These are phyloP conservation scores for Anagrus nilaparvatae DNA, from an alignment of 1,140 invertebrate genomes.

Conservation along the genomic window DNA sequence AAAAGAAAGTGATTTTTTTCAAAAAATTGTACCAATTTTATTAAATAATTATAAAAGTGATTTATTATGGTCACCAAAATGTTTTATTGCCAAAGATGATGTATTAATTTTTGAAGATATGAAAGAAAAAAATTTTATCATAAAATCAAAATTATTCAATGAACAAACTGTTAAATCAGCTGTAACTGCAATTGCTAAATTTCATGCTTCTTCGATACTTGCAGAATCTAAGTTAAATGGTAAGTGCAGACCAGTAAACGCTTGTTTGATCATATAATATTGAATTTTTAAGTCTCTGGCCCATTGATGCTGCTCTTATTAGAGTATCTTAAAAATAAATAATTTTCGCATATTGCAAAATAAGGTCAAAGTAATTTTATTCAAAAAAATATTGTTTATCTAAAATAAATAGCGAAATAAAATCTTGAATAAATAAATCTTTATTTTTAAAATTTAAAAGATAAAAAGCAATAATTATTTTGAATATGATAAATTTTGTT, in stretches of 20 bases:
- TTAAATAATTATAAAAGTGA: slow-evolving; percentile 22
- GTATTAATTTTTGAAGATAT: slow-evolving; percentile 41
- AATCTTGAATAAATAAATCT: no score
- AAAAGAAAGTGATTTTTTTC: slow-evolving; percentile 41
- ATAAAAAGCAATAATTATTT: no score
- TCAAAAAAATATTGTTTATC: no score
- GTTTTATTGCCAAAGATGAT: slow-evolving; percentile 36
- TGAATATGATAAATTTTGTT: no score
- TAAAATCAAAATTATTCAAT: slow-evolving; percentile 31
- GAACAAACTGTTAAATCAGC: slow-evolving; percentile 39
- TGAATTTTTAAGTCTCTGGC: slow-evolving; percentile 39
- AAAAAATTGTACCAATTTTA: slow-evolving; percentile 34
- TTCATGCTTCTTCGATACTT: slow-evolving; percentile 47
- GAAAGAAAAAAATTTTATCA: slow-evolving; percentile 28
- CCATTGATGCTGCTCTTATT: slow-evolving; percentile 41
- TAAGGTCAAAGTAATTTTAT: no score
- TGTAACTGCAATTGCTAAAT: slow-evolving; percentile 42
- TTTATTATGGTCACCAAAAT: slow-evolving; percentile 32
- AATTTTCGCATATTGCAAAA: slow-evolving; percentile 44
- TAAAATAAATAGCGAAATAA: no score
- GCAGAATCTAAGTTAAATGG: slow-evolving; percentile 38
- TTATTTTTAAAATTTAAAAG: no score
- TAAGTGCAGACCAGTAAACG: slow-evolving; percentile 40
- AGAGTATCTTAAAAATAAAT: slow-evolving; percentile 45
- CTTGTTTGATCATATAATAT: slow-evolving; percentile 31